A percentile compares a stretch with the other conserved stretches of the same genome.
phyloP scores from a whole-genome alignment of 1,140 invertebrate genomes.

The Kradibia gibbosae region DNA sequence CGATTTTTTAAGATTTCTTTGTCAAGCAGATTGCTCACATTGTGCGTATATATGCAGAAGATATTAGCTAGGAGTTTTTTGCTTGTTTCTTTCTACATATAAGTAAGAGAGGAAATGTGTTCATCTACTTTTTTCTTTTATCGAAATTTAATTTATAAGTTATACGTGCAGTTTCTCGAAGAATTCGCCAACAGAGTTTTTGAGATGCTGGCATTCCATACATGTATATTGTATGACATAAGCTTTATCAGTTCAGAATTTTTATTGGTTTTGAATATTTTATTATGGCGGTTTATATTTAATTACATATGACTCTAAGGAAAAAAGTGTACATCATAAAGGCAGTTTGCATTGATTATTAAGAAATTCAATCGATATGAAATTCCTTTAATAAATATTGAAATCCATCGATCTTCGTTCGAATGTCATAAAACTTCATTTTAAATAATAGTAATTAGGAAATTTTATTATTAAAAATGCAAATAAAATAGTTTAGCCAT shows the following conservation, averaged over 20 bases:
- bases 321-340: no score
- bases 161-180: conserved; percentile 24
- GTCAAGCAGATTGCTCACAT: conserved; percentile 33
- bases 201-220: background rate
- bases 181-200: background rate
- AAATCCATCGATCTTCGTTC: no score
- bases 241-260: background rate
- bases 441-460: no score
- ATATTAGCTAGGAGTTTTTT: conserved; percentile 1
- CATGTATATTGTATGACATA: background rate
- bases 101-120: background rate
- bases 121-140: conserved; percentile 17
- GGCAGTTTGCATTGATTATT: no score
- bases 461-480: no score
- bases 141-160: conserved; percentile 44
- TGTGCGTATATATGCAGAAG: conserved; percentile 2
- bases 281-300: background rate
- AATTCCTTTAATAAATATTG: no score
- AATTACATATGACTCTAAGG: background rate
- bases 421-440: no score
- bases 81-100: background rate
- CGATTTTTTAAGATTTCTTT: conserved; percentile 39
- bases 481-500: no score
- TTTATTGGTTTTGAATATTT: background rate
- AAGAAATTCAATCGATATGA: no score